Conservation (phyloP, 2,888 invertebrate species). For the Eilema depressum region DNA sequence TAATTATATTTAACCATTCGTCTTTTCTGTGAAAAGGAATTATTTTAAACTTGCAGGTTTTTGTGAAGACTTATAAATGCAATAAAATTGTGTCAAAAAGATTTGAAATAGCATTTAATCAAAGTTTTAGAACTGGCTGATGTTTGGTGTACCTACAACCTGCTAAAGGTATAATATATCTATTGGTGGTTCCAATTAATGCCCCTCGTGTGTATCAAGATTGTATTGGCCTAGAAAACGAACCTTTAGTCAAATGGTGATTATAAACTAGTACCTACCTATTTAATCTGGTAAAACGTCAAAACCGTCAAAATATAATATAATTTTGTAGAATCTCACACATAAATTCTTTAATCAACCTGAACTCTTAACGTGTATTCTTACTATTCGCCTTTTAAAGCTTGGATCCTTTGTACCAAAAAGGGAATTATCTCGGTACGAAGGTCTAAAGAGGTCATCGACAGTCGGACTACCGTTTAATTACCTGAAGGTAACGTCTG, state of each 20-base stretch:
- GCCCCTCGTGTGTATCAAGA: no score
- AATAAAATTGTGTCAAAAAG: neutral
- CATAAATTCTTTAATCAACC: neutral
- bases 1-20: constrained; percentile 23
- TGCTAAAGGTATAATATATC: no score
- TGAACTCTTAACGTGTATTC: neutral
- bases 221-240: neutral
- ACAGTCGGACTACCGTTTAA: constrained; percentile 50
- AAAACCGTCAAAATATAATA: neutral
- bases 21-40: neutral
- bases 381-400: constrained; percentile 25
- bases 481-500: constrained; percentile 52
- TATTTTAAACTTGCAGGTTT: neutral
- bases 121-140: neutral
- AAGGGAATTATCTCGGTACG: constrained; percentile 30
- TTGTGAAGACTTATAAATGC: neutral
- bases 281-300: neutral
- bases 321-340: neutral
- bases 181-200: no score
- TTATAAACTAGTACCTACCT: neutral
- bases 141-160: neutral
- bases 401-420: constrained; percentile 34
- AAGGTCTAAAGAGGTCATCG: constrained; percentile 50
- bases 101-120: neutral
- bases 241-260: neutral